Base-by-base conservation (phyloP, 2,113 vertebrate species). In the Aix galericulata region DNA sequence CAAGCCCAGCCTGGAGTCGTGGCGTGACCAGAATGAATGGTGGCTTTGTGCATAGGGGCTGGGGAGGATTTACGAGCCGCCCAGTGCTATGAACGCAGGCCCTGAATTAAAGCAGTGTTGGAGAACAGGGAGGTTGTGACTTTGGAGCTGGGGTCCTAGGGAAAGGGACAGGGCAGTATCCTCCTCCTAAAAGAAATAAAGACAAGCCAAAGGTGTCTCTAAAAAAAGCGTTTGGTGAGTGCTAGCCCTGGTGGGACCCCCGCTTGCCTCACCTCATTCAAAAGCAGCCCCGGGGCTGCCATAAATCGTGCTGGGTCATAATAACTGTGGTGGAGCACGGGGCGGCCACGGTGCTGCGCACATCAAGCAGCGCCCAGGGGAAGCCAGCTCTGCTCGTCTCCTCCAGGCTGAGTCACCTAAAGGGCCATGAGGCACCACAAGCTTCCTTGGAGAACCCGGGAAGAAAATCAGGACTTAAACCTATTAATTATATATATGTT, bases 71-170 rank as follows among this genome's bases (percentile, higher is more conserved):
- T 96, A 96, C 66, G 88, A 53, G 68, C 67, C 1, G 1, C 68
- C 68, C 93, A 74, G 87, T 17, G 74, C 27, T 63, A 80, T 23
- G 87, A 95, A 48, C 8, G 4, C 1, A 2, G 63, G 10, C 59
- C 2, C 1, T 94, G 95, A 95, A 95, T 96, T 74, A 95, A 69
- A 92, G 91, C 79, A 67, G 87, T 91, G 89, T 88, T 95, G 84
- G 63, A 69, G 84, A 77, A 89, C 32, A 11, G 0, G 67, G 79
- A 78, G 89, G 72, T 46, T 94, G 85, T 74, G 91, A 80, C 75
- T 87, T 67, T 84, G 80, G 87, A 91, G 48, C 29, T 0, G 3
- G 17, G 55, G 69, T 69, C 82, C 50, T 18, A n/a, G 1, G 5
- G 46, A 62, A 92, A 91, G 67, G 67, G 78, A 88, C 17, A 15